A percentile compares a stretch with the other conserved stretches of the same genome.
These are phyloP conservation scores for Heterohyrax brucei DNA, from an alignment of 2,797 vertebrate species.

Conservation along the genomic window DNA sequence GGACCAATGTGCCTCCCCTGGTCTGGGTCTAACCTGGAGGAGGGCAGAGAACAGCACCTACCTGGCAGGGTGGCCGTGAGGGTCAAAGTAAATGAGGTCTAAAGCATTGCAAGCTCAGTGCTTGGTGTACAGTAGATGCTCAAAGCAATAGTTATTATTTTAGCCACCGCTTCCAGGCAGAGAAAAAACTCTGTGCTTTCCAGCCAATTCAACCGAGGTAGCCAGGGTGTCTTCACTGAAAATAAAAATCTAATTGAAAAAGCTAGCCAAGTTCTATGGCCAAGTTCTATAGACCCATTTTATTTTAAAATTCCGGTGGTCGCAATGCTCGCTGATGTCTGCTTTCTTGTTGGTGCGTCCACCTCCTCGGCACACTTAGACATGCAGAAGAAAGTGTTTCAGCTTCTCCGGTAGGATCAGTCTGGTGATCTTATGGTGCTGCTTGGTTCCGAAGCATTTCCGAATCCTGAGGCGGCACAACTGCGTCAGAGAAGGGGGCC, in stretches of 20 bases:
- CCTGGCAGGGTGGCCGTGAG: not conserved
- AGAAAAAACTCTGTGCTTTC: not conserved
- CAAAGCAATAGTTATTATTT: not conserved
- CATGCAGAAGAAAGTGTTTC: constrained; percentile 92
- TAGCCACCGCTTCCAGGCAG: not conserved
- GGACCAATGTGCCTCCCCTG: not conserved
- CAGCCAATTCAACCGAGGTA: not conserved
- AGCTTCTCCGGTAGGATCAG: constrained; percentile 92
- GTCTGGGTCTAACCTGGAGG: not conserved
- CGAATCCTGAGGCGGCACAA: constrained; percentile 94
- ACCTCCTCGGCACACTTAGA: constrained; percentile 77
- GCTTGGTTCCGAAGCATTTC: constrained; percentile 91
- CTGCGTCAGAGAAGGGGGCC: constrained; percentile 92
- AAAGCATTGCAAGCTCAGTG: not conserved
- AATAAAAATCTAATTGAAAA: not conserved
- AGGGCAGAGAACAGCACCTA: not conserved
- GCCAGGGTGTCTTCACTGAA: not conserved
- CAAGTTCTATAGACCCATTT: not conserved
- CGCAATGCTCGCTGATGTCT: not conserved
- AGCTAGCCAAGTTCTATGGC: not conserved
- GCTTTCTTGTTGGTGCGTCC: not conserved
- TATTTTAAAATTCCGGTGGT: constrained; percentile 33
- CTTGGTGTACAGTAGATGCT: not conserved
- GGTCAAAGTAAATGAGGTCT: not conserved
- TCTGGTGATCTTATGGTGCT: constrained; percentile 89